Conservation (phyloP, 1,140 invertebrate genomes). For the Sitobion miscanthi region DNA sequence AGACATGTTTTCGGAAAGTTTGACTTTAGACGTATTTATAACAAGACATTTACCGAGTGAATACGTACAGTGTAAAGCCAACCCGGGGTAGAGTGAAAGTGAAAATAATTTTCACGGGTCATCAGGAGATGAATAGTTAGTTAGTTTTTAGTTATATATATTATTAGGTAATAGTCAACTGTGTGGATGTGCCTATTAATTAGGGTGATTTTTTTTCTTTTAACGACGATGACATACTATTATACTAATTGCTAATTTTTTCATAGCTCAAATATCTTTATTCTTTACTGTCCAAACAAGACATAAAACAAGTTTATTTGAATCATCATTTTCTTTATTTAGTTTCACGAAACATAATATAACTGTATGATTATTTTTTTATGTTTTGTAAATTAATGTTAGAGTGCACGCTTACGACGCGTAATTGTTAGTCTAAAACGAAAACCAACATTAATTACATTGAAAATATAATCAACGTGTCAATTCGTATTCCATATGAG, state of each 20-base stretch:
- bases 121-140: not conserved
- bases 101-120: not conserved
- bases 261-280: not conserved
- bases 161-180: not conserved
- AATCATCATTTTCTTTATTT: not conserved
- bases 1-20: not conserved
- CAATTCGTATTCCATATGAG: not conserved
- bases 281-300: not conserved
- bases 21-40: not conserved
- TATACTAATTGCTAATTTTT: not conserved
- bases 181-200: not conserved
- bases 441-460: not conserved
- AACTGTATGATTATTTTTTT: not conserved
- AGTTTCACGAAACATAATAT: too few relatives aligned
- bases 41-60: not conserved
- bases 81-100: not conserved
- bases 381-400: not conserved
- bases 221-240: not conserved
- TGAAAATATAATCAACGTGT: not conserved
- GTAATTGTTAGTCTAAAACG: too few relatives aligned
- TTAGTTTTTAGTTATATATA: not conserved
- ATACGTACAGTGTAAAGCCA: not conserved
- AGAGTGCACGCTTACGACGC: not conserved
- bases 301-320: too few relatives aligned
- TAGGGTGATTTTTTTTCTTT: not conserved